Conservation (phyloP, 2,888 invertebrate genomes). For the Trachelus tabidus region DNA sequence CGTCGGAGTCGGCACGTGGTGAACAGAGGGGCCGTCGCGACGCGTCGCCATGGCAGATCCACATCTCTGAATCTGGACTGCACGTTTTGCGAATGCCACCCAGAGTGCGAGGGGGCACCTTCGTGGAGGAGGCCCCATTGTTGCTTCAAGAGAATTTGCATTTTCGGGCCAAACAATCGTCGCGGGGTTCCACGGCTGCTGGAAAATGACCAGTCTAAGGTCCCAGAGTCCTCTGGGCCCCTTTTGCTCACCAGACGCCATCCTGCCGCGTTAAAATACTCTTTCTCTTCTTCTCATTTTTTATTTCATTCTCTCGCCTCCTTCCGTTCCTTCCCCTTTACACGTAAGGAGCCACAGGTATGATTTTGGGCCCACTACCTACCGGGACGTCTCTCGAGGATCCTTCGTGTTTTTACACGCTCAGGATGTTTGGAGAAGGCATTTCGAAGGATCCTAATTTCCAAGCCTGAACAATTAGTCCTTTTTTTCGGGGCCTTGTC, state of each 20-base stretch:
- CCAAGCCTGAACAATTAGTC: constrained; percentile 40
- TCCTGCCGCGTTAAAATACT: constrained; percentile 4
- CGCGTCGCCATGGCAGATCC: constrained; percentile 19
- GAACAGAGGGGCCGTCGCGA: neutral
- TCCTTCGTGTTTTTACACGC: neutral
- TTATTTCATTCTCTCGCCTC: neutral
- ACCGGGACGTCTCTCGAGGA: neutral
- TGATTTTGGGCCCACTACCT: neutral
- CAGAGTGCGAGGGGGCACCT: constrained; percentile 28
- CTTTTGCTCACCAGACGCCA: neutral
- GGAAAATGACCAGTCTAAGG: constrained; percentile 26
- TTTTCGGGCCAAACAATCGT: constrained; percentile 46
- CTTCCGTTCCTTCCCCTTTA: neutral
- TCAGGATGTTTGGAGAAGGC: constrained; percentile 37
- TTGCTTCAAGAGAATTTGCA: constrained; percentile 46
- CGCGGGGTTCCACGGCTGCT: constrained; percentile 31
- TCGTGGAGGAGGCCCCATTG: constrained; percentile 20
- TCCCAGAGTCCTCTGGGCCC: neutral
- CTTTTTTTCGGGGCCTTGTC: constrained; percentile 23
- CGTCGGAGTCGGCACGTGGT: constrained; percentile 14
- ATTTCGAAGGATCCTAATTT: constrained; percentile 38
- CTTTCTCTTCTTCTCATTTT: constrained; percentile 20
- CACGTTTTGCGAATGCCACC: constrained; percentile 49
- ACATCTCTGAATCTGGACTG: constrained; percentile 41
- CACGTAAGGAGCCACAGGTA: neutral